Conservation (phyloP, 64 coral and sea anemone genomes). For the Actinia tenebrosa region DNA sequence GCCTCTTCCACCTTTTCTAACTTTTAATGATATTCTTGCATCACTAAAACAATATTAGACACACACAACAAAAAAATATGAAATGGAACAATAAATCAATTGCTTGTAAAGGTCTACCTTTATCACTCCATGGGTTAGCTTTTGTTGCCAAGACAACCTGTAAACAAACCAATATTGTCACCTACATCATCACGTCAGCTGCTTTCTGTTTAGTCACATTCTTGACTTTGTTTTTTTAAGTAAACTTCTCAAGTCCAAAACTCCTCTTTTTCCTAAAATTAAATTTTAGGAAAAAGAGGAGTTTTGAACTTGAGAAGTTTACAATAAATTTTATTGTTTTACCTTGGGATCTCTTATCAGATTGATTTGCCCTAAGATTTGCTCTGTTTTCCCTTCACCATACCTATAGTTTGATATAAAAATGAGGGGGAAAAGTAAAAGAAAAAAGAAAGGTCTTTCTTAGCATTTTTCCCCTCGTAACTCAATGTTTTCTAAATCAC, state of each 20-base stretch:
- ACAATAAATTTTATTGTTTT: too few relatives aligned
- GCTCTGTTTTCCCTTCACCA: neutral
- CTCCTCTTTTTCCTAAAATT: too few relatives aligned
- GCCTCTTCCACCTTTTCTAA: too few relatives aligned
- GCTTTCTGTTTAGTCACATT: too few relatives aligned
- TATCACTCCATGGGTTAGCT: slow-evolving; percentile 43
- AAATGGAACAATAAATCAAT: slow-evolving; percentile 9
- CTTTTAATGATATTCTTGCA: too few relatives aligned
- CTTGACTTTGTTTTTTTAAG: too few relatives aligned
- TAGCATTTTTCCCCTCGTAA: too few relatives aligned
- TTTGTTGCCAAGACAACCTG: slow-evolving; percentile 51
- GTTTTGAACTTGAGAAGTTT: too few relatives aligned
- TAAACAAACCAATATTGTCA: neutral
- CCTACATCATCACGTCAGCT: neutral
- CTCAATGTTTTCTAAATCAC: neutral
- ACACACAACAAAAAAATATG: too few relatives aligned
- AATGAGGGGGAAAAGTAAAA: neutral
- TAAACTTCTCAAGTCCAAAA: too few relatives aligned
- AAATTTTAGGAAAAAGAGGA: too few relatives aligned
- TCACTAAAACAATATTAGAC: too few relatives aligned
- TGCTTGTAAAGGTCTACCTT: slow-evolving; percentile 61
- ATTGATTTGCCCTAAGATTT: neutral
- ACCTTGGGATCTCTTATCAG: neutral
- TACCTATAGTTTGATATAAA: neutral
- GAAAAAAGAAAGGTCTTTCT: neutral